Conservation (phyloP, 1,140 invertebrate species). For the Drosophila mauritiana region DNA sequence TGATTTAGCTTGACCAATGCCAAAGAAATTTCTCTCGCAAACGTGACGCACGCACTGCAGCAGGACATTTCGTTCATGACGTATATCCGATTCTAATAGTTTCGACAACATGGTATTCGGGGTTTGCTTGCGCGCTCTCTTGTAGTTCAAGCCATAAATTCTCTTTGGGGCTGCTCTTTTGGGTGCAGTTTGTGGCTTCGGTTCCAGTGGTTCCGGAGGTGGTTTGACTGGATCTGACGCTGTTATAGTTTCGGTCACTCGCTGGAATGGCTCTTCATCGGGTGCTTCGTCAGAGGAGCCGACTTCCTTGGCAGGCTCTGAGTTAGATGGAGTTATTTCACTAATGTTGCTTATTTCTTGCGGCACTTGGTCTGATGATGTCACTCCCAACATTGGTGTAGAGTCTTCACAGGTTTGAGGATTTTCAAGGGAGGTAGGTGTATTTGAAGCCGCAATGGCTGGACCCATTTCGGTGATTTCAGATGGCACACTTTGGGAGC, state of each 20-base stretch:
- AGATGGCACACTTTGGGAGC: too few relatives aligned
- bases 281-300: constrained; percentile 74
- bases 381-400: neutral
- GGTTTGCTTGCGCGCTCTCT: constrained; percentile 73
- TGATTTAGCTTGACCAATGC: constrained; percentile 33
- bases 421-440: neutral
- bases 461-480: neutral
- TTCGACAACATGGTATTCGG: constrained; percentile 86
- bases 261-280: constrained; percentile 60
- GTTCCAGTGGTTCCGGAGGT: neutral
- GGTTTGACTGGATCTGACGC: neutral
- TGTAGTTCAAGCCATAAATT: constrained; percentile 72
- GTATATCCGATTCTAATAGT: constrained; percentile 87
- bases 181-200: neutral
- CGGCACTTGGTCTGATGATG: constrained; percentile 2
- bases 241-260: constrained; percentile 19
- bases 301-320: neutral
- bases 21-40: constrained; percentile 89
- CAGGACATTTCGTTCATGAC: constrained; percentile 90
- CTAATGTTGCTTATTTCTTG: neutral
- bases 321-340: neutral
- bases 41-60: constrained; percentile 91
- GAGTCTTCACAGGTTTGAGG: neutral
- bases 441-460: neutral
- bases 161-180: constrained; percentile 15